phyloP scores from a whole-genome alignment of 2,113 vertebrate genomes.

The Gymnogyps californianus region DNA sequence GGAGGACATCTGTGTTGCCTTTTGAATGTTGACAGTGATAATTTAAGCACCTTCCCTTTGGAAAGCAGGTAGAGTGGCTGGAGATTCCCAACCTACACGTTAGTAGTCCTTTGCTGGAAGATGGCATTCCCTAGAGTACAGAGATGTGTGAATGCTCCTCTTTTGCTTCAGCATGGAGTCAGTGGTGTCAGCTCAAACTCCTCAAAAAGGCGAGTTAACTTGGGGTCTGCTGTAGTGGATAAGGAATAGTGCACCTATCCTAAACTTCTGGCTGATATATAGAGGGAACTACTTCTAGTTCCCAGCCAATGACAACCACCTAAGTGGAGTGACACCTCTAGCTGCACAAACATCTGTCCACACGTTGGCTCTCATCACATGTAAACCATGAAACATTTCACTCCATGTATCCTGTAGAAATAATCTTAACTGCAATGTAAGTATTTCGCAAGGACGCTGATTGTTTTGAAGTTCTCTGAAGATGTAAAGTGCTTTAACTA shows the following conservation, averaged over 20 bases:
- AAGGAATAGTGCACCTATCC: neutral
- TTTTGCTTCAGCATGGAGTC: neutral
- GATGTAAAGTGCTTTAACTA: neutral
- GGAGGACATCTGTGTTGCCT: neutral
- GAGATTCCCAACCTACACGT: neutral
- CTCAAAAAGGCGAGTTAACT: neutral
- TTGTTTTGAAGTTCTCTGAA: neutral
- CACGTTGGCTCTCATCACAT: neutral
- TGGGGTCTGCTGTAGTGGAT: neutral
- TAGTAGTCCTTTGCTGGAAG: neutral
- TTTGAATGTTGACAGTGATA: neutral
- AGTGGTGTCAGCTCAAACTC: neutral
- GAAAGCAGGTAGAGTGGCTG: neutral
- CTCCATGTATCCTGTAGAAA: neutral
- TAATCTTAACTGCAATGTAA: neutral
- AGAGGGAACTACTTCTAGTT: neutral
- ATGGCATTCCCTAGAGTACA: neutral
- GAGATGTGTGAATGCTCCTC: neutral
- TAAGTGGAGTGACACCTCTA: neutral
- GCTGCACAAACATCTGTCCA: neutral
- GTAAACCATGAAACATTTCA: neutral
- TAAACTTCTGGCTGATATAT: neutral
- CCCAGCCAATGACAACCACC: rapidly evolving
- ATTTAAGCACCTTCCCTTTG: neutral
- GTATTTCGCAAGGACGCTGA: neutral